Conservation (phyloP, 1,140 invertebrate species). For the Adoxophyes honmai region DNA sequence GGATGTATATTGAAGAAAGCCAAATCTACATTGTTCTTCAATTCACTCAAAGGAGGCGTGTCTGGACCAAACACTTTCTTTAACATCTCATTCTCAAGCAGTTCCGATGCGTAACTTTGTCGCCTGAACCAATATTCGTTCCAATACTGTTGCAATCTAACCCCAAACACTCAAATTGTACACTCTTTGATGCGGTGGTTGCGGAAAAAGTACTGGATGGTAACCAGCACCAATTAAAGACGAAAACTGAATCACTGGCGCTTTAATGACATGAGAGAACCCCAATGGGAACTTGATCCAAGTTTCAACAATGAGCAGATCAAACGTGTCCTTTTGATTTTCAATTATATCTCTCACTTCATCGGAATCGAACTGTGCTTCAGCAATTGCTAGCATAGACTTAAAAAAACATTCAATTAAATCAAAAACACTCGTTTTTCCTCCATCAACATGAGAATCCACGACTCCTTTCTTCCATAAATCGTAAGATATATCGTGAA, state of each 20-base stretch:
- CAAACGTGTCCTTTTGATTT: background rate
- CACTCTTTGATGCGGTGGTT: too few species aligned
- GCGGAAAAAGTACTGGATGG: background rate
- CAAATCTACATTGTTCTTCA: conserved; percentile 24
- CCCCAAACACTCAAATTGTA: too few species aligned
- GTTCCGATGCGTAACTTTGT: background rate
- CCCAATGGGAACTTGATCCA: background rate
- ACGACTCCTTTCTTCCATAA: conserved; percentile 17
- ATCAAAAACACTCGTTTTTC: background rate
- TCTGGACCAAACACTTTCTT: background rate
- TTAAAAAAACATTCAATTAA: background rate
- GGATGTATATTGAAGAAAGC: conserved; percentile 77
- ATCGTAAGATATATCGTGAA: conserved; percentile 31
- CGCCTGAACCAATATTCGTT: too few species aligned
- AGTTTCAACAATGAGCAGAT: background rate
- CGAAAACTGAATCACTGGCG: background rate
- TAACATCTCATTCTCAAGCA: background rate
- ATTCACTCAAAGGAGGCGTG: background rate
- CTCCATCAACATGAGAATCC: conserved; percentile 16
- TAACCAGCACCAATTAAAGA: background rate
- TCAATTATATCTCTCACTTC: background rate
- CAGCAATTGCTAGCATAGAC: background rate
- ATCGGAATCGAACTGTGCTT: background rate
- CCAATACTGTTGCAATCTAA: too few species aligned
- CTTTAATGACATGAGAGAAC: background rate